phyloP scores from a whole-genome alignment of 2,113 vertebrate genomes.

The Pterocles orientalis region DNA sequence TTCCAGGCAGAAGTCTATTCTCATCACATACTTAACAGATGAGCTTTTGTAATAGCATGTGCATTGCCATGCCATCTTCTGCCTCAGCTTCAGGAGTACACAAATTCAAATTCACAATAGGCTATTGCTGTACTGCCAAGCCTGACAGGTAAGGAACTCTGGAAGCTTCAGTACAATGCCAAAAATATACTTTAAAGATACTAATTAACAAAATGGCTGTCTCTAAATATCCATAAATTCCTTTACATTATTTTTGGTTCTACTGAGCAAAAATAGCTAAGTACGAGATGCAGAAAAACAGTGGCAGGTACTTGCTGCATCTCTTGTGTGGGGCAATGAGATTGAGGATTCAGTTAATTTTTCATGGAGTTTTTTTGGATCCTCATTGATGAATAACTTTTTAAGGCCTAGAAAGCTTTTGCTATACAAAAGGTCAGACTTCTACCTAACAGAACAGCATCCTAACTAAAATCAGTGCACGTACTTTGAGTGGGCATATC shows the following conservation, averaged over 20 bases:
- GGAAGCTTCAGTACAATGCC: neutral
- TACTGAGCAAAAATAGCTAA: neutral
- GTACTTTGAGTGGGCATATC: neutral
- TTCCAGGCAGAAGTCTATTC: neutral
- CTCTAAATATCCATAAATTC: neutral
- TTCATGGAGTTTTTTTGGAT: neutral
- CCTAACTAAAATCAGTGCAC: neutral
- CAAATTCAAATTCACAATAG: neutral
- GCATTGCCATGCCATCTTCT: neutral
- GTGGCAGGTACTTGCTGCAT: neutral
- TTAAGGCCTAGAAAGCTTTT: neutral
- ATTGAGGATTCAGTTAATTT: neutral
- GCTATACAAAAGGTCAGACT: neutral
- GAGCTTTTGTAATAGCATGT: neutral
- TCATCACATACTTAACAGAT: neutral
- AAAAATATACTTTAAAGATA: neutral
- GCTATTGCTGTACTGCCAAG: neutral
- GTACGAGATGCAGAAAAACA: neutral
- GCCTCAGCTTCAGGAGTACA: neutral
- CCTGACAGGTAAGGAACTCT: neutral
- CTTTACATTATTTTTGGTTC: neutral
- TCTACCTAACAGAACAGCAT: neutral
- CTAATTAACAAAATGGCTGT: neutral
- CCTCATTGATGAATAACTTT: neutral
- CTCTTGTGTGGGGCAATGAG: neutral